phyloP scores from a whole-genome alignment of 1,140 invertebrate species.

The Papilio machaon region DNA sequence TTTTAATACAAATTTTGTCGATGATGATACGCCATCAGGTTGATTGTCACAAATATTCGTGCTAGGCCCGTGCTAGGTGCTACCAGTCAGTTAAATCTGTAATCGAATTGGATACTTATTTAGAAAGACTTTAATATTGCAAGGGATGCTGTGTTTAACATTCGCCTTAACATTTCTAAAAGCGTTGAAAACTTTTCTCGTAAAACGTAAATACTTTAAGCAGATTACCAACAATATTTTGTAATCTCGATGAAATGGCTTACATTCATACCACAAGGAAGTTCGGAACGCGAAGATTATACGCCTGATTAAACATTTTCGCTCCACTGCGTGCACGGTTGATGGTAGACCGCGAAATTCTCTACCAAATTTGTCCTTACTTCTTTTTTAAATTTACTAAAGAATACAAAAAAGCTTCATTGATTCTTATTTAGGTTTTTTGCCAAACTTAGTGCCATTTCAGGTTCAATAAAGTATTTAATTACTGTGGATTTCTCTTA shows the following conservation, averaged over 20 bases:
- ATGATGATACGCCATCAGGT: too few species aligned
- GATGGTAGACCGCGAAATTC: conserved; percentile 38
- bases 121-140: not conserved
- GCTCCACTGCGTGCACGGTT: conserved; percentile 67
- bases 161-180: conserved; percentile 6
- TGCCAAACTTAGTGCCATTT: not conserved
- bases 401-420: not conserved
- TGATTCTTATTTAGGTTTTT: not conserved
- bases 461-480: not conserved
- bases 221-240: conserved; percentile 24
- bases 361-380: not conserved
- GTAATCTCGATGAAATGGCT: conserved; percentile 26
- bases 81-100: too few species aligned
- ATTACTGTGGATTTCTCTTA: not conserved
- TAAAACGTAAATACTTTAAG: conserved; percentile 22
- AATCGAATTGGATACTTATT: not conserved
- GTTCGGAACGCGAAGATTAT: conserved; percentile 41
- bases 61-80: too few species aligned
- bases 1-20: too few species aligned
- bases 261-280: conserved; percentile 28
- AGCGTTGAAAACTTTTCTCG: conserved; percentile 14
- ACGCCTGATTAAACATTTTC: conserved; percentile 72
- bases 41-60: too few species aligned
- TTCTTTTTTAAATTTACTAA: conserved; percentile 6
- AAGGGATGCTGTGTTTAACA: conserved; percentile 16